phyloP scores from a whole-genome alignment of 2,797 vertebrate species.

The Staurois parvus region DNA sequence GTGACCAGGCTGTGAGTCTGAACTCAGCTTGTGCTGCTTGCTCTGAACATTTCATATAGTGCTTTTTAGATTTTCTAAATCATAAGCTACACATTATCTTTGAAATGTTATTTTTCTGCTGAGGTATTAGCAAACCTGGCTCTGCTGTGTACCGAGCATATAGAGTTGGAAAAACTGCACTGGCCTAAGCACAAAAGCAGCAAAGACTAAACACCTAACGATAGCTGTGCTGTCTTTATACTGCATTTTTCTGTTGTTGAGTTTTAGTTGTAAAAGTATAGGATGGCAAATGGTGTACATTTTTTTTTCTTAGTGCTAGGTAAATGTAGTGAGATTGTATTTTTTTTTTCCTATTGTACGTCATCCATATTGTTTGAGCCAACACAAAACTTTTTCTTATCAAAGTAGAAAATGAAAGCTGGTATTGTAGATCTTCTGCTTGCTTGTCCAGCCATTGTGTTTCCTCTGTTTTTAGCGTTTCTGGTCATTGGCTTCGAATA shows the following conservation, averaged over 20 bases:
- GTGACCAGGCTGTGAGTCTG: slow-evolving; percentile 75
- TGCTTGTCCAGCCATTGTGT: too few species aligned
- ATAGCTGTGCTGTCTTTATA: background rate
- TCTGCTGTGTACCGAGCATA: slow-evolving; percentile 18
- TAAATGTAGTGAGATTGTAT: background rate
- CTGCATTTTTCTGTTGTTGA: slow-evolving; percentile 1
- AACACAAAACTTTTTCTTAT: too few species aligned
- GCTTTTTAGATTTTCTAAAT: slow-evolving; percentile 38
- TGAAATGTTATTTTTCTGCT: slow-evolving; percentile 25
- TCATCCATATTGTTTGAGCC: too few species aligned
- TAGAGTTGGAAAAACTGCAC: slow-evolving; percentile 16
- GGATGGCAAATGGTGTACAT: background rate
- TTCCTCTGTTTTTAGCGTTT: too few species aligned
- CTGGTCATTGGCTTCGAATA: background rate
- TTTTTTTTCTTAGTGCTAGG: too few species aligned
- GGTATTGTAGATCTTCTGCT: too few species aligned
- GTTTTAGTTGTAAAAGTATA: background rate
- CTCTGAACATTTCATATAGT: slow-evolving; percentile 62
- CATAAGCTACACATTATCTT: slow-evolving; percentile 42
- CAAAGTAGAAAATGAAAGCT: too few species aligned
- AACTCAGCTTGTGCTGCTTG: slow-evolving; percentile 69
- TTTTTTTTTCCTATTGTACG: too few species aligned
- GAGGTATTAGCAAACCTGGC: slow-evolving; percentile 17
- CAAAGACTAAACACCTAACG: background rate
- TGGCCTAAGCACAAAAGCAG: background rate